phyloP scores from a whole-genome alignment of 2,888 invertebrate species.

The Scaptomyza cyrtandrae region DNA sequence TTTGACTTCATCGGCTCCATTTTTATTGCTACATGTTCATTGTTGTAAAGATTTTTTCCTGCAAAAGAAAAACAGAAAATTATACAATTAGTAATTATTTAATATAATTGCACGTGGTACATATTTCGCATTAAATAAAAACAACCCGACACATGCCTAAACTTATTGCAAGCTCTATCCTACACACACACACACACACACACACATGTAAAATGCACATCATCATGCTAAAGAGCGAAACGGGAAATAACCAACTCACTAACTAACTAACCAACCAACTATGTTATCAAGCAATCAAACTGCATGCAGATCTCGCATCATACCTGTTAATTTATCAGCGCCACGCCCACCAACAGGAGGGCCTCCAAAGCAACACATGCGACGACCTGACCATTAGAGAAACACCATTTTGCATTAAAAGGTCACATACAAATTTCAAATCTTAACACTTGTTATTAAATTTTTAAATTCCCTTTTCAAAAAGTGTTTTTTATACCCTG shows the following conservation, averaged over 20 bases:
- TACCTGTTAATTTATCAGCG: constrained; percentile 57
- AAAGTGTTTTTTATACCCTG: no score
- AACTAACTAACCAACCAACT: constrained; percentile 24
- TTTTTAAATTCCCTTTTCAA: no score
- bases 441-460: background rate
- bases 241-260: constrained; percentile 18
- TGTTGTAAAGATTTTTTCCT: constrained; percentile 99
- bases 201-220: constrained; percentile 9
- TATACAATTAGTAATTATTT: constrained; percentile 6
- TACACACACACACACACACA: constrained; percentile 14
- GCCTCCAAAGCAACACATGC: constrained; percentile 81
- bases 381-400: constrained; percentile 75
- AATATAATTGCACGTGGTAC: background rate
- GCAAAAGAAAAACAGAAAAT: constrained; percentile 81
- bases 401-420: constrained; percentile 9
- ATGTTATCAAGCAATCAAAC: constrained; percentile 26
- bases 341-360: constrained; percentile 68
- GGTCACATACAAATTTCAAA: background rate
- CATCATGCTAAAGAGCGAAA: constrained; percentile 51
- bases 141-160: constrained; percentile 41
- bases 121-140: constrained; percentile 2
- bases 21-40: constrained; percentile 99
- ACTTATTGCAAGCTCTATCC: constrained; percentile 22
- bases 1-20: constrained; percentile 99
- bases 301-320: constrained; percentile 41